Conservation (phyloP, 2,888 invertebrate species). For the Hypomecis atomaria region DNA sequence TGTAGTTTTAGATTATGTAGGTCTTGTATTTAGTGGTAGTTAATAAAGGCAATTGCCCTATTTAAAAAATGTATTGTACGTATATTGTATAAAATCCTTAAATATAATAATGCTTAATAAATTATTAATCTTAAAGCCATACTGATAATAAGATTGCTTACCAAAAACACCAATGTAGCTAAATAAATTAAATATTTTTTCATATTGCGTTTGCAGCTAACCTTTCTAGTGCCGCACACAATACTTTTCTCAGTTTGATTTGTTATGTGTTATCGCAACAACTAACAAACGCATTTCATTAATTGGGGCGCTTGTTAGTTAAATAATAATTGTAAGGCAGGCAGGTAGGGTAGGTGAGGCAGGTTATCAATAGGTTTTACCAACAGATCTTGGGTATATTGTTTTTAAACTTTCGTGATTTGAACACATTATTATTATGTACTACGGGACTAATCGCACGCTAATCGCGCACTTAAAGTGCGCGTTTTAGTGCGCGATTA, state of each 20-base stretch:
- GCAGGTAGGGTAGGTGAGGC: too few species aligned
- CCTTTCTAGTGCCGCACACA: background rate
- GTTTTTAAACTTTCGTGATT: too few species aligned
- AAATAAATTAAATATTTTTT: slow-evolving; percentile 21
- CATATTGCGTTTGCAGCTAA: slow-evolving; percentile 8
- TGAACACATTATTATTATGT: too few species aligned
- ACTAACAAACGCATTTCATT: background rate
- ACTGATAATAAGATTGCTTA: background rate
- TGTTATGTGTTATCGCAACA: slow-evolving; percentile 9
- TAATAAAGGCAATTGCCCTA: too few species aligned
- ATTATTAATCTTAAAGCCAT: background rate
- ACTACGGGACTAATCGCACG: too few species aligned
- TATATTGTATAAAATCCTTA: background rate
- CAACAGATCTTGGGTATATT: too few species aligned
- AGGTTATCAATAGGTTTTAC: too few species aligned
- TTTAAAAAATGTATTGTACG: too few species aligned
- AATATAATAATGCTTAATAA: background rate
- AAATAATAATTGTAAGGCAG: background rate
- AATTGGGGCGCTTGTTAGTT: background rate
- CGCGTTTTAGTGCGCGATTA: too few species aligned
- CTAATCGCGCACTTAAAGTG: too few species aligned
- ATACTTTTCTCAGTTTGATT: background rate
- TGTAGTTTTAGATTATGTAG: too few species aligned
- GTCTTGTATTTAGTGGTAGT: too few species aligned
- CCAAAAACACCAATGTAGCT: slow-evolving; percentile 29